Conservation (phyloP, 2,888 invertebrate species). For the Clistopyga incitator region DNA sequence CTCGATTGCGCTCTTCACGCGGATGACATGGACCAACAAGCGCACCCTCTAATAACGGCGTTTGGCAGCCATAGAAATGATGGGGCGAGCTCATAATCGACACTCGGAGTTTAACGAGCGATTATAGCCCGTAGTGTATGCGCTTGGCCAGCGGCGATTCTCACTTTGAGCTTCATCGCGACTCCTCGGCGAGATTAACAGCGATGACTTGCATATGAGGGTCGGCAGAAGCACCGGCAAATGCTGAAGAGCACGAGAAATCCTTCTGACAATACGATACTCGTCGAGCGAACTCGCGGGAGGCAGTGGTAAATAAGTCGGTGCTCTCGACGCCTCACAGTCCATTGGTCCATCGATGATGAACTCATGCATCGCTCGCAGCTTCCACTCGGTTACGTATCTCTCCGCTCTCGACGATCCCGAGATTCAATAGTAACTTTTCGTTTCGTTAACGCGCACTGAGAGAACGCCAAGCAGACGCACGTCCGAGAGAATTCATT, state of each 20-base stretch:
- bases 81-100: conserved; percentile 54
- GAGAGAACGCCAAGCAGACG: background rate
- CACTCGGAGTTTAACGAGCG: conserved; percentile 48
- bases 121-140: conserved; percentile 36
- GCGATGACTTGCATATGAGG: conserved; percentile 59
- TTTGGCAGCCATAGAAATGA: conserved; percentile 43
- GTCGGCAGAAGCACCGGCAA: conserved; percentile 18
- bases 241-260: conserved; percentile 43
- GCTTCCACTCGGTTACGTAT: conserved; percentile 52
- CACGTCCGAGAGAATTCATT: conserved; percentile 11
- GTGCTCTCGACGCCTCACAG: conserved; percentile 47
- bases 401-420: conserved; percentile 35
- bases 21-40: conserved; percentile 62
- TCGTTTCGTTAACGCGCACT: conserved; percentile 23
- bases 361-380: conserved; percentile 13
- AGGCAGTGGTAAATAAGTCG: conserved; percentile 46
- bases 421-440: conserved; percentile 45
- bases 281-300: conserved; percentile 37
- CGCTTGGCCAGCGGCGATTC: background rate
- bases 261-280: conserved; percentile 57
- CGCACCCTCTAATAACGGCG: conserved; percentile 61
- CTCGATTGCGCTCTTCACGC: conserved; percentile 51
- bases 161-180: background rate
- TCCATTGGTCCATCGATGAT: conserved; percentile 21
- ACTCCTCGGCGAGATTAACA: conserved; percentile 58